A percentile compares a stretch with the other conserved stretches of the same genome.
Evolutionary conservation across 2,113 vertebrate genomes (phyloP).

Genomic region (Pogona vitticeps): DNA sequence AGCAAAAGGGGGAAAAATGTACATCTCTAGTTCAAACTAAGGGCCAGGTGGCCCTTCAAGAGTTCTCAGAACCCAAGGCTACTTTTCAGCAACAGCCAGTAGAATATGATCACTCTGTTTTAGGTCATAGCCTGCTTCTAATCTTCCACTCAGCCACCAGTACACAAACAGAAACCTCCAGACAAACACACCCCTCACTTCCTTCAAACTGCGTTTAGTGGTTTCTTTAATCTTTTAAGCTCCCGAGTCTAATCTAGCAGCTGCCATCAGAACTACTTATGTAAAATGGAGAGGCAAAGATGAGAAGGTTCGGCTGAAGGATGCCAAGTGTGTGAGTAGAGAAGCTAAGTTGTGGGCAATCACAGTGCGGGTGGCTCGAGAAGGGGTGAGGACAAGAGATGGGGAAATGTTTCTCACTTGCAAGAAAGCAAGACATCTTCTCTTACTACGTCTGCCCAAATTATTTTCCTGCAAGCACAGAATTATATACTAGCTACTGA

Average conservation of each 20-base stretch:
- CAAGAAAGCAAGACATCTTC: not conserved
- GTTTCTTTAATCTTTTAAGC: slow-evolving; percentile 87
- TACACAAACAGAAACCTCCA: slow-evolving; percentile 72
- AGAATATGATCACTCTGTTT: slow-evolving; percentile 52
- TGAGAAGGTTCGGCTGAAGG: slow-evolving; percentile 5
- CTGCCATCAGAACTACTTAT: slow-evolving; percentile 77
- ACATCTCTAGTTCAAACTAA: not conserved
- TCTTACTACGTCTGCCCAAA: no score
- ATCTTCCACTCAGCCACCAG: slow-evolving; percentile 76
- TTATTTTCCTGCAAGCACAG: no score
- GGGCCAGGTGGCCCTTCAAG: not conserved
- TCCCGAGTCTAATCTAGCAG: slow-evolving; percentile 77
- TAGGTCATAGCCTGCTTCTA: slow-evolving; percentile 72
- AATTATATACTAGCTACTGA: no score
- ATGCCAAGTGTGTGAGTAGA: not conserved
- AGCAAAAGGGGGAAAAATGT: no score
- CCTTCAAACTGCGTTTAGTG: slow-evolving; percentile 77
- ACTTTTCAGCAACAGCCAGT: slow-evolving; percentile 44
- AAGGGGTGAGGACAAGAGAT: no score
- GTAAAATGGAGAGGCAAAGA: slow-evolving; percentile 61
- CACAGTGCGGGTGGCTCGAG: not conserved
- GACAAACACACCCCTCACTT: slow-evolving; percentile 74
- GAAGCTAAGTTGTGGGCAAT: not conserved
- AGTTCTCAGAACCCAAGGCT: slow-evolving; percentile 10
- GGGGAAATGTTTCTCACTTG: no score